These are phyloP conservation scores for Pocota personata DNA, from an alignment of 2,888 invertebrate genomes.

Conservation along the genomic window DNA sequence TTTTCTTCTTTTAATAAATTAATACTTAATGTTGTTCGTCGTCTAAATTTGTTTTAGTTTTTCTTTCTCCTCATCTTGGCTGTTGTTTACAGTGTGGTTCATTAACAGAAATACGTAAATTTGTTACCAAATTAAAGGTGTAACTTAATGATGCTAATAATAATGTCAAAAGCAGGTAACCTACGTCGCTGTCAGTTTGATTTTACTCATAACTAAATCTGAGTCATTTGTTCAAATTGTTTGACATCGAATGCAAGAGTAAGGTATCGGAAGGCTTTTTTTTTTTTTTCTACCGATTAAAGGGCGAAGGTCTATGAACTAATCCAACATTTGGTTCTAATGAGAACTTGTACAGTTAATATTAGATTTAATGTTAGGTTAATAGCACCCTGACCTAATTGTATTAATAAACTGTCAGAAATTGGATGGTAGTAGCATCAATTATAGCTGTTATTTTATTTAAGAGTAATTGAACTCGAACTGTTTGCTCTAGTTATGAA, in stretches of 20 bases:
- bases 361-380: background rate
- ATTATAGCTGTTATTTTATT: background rate
- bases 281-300: background rate
- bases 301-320: background rate
- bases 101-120: constrained; percentile 25
- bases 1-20: constrained; percentile 2
- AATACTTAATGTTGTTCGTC: background rate
- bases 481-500: too few relatives aligned
- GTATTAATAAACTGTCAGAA: background rate
- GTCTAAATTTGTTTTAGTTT: constrained; percentile 5
- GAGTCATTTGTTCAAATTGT: background rate
- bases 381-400: background rate
- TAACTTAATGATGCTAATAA: constrained; percentile 1
- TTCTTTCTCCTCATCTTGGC: background rate
- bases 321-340: background rate
- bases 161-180: background rate
- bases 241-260: background rate
- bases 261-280: background rate
- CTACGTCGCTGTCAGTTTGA: background rate
- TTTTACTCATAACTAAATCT: background rate
- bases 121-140: constrained; percentile 26
- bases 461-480: too few relatives aligned
- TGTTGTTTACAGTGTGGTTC: background rate
- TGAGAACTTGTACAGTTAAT: background rate
- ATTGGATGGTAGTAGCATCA: background rate